phyloP scores from a whole-genome alignment of 2,113 vertebrate species.

The Pteronura brasiliensis region DNA sequence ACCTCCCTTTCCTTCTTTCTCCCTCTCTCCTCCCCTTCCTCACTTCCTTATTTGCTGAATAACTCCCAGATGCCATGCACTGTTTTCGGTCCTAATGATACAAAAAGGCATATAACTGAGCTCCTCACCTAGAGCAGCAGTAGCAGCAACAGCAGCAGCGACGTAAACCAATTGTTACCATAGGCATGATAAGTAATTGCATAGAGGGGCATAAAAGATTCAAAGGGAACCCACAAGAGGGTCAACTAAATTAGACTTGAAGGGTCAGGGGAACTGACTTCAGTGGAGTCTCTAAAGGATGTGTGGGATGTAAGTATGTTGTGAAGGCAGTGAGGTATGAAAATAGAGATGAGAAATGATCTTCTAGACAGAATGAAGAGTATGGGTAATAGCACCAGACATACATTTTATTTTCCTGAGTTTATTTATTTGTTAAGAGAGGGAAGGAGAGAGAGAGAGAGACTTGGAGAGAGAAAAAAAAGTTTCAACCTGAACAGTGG shows the following conservation, averaged over 20 bases:
- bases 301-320: not conserved
- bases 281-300: not conserved
- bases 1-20: not conserved
- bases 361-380: not conserved
- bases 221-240: not conserved
- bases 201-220: not conserved
- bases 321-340: not conserved
- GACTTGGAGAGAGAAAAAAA: not conserved
- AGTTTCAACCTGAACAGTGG: not conserved
- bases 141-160: not conserved
- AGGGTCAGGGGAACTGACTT: not conserved
- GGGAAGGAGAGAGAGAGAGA: rapidly evolving
- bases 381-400: not conserved
- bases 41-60: not conserved
- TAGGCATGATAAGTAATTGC: not conserved
- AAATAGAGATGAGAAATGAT: not conserved
- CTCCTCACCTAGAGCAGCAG: not conserved
- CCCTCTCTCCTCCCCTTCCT: not conserved
- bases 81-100: not conserved
- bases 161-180: not conserved
- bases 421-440: not conserved
- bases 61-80: not conserved
- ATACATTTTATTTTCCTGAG: not conserved
- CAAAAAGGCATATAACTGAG: not conserved
- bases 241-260: not conserved